These are phyloP conservation scores for Nemoura dubitans DNA, from an alignment of 2,888 invertebrate genomes.

Conservation along the genomic window DNA sequence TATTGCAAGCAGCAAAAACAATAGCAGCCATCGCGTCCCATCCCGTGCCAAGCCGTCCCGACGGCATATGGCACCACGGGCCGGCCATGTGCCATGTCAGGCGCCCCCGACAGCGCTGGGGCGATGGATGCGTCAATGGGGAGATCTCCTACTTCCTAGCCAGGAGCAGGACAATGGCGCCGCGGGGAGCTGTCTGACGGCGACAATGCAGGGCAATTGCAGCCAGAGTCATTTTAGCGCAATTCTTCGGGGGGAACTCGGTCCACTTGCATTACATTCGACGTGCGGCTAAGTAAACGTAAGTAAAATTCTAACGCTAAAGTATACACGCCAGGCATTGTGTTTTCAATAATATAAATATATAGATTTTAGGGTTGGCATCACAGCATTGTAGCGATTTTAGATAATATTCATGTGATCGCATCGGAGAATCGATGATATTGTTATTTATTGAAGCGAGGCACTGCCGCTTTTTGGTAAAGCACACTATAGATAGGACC, in stretches of 20 bases:
- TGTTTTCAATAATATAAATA: not conserved
- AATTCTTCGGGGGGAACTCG: not conserved
- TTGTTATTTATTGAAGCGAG: not conserved
- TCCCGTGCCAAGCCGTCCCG: too few species aligned
- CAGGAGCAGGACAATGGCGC: not conserved
- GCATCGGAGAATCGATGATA: not conserved
- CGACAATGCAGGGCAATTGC: constrained; percentile 1
- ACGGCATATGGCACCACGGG: too few species aligned
- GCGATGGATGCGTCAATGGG: constrained; percentile 28
- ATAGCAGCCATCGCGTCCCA: too few species aligned
- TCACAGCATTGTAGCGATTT: not conserved
- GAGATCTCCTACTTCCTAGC: not conserved
- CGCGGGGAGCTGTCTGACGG: not conserved
- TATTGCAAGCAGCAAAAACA: too few species aligned
- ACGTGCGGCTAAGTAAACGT: not conserved
- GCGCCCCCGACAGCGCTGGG: not conserved
- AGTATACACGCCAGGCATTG: not conserved
- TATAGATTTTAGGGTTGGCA: not conserved
- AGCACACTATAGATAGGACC: not conserved
- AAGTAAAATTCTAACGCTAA: not conserved
- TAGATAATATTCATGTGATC: not conserved
- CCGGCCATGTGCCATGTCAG: too few species aligned
- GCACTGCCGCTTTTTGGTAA: not conserved
- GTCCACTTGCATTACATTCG: not conserved
- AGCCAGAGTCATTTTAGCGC: not conserved